Base-by-base conservation (phyloP, 2,113 vertebrate genomes). In the Nycticorax nycticorax region DNA sequence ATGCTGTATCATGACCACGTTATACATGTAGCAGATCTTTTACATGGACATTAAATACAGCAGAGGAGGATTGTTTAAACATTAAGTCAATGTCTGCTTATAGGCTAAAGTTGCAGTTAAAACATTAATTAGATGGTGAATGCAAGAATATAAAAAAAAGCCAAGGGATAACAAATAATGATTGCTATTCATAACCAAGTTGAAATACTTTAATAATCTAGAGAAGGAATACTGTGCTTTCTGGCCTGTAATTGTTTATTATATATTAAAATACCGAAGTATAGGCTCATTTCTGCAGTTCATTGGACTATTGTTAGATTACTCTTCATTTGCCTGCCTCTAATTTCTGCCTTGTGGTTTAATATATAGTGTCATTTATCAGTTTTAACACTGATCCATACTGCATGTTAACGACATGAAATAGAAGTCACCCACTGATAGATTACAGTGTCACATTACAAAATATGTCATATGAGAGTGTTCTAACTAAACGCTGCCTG, bases 1-100 rank as follows among this genome's bases (percentile, higher is more conserved):
- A 18, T 3, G 3, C 52, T 89, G 41, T 53, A 27, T 57, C 13
- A 4, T 24, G 41, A 21, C 32, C 19, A 8, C 0, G 0, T 53
- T 57, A 33, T 6, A 10, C 27, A 12, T 12, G 22, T 3, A 30
- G 16, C 9, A 69, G 33, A 32, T 48, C 11, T 57, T 75, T 87
- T 64, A 45, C 20, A 5, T 43, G 52, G 41, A 8, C 23, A 18
- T 4, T 4, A 2, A 72, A 41, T 32, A 7, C 6, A 66, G 13
- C 21, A 71, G 67, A 85, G n/a, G 33, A 77, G 12, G 57, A 39
- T 24, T 73, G 12, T 62, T 95, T 76, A 47, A 93, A 57, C 14
- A 20, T 26, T 17, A 55, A 59, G 18, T 39, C 43, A 24, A 1
- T 66, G 10, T 45, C 35, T 82, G 24, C 74, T 84, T 55, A 2